Evolutionary conservation across 2,797 vertebrate genomes (phyloP), one percentile per base, ranked within the genome.

Genomic region (Poecilia wingei): DNA sequence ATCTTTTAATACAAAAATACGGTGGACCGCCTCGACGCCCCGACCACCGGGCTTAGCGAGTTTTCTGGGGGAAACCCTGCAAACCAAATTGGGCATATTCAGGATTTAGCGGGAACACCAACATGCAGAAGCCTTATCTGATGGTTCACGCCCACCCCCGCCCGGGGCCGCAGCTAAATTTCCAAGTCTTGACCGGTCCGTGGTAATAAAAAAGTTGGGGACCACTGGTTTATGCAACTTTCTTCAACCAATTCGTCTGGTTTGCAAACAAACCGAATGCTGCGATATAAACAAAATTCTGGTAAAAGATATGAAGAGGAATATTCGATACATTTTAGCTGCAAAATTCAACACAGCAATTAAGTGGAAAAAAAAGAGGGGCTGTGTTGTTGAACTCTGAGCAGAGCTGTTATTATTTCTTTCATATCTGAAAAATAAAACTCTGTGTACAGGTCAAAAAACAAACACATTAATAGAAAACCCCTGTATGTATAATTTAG

Each of bases 331-430:
- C 1, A 72, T 72, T 76, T 79, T 28, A 28, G 43, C 43, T 59
- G 53, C 16, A 53, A 73, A 83, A 80, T 74, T 78, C 36, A 8
- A 79, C 77, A 84, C 46, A 72, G 28, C 39, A 79, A 76, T 82
- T 70, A 85, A 13, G 33, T 61, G 36, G 79, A 81, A 71, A 75
- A 47, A 74, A 47, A 36, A 39, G 3, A 73, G 45, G 31, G 28
- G 72, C 80, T 69, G 61, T 59, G 36, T 80, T 43, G 78, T 74
- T 83, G 64, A 82, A 84, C 86, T 87, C 80, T 79, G 53, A 85
- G 78, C 79, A 4, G 36, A 66, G 73, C 49, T 45, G 68, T 75
- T 1, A 2, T 20, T 47, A 41, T 51, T 83, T 61, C 6, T 82
- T 84, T 36, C 75, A 61, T 74, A 33, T 73, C 31, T 70, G n/a